A percentile compares a stretch with the other conserved stretches of the same genome.
These are phyloP conservation scores for Seriola quinqueradiata DNA, from an alignment of 2,113 vertebrate species.

Conservation along the genomic window DNA sequence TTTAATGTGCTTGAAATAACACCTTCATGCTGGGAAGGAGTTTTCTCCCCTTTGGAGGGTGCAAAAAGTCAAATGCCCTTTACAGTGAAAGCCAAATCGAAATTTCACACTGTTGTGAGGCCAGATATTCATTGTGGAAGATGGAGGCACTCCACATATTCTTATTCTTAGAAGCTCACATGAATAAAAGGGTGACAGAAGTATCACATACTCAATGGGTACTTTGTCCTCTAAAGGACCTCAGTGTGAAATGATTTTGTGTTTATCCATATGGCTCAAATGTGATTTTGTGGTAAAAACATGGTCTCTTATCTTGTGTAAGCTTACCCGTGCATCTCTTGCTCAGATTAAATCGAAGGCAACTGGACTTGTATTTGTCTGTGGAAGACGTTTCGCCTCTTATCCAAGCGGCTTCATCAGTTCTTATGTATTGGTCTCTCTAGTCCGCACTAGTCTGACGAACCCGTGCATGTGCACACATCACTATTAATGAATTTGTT, in stretches of 20 bases:
- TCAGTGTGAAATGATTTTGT: background rate
- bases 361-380: no score
- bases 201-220: background rate
- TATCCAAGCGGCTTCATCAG: no score
- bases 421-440: no score
- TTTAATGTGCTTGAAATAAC: slow-evolving; percentile 62
- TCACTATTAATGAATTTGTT: background rate
- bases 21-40: slow-evolving; percentile 57
- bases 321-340: background rate
- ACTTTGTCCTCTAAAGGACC: slow-evolving; percentile 5
- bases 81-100: slow-evolving; percentile 34
- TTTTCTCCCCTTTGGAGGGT: slow-evolving; percentile 42
- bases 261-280: background rate
- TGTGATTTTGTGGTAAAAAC: background rate
- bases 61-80: slow-evolving; percentile 65
- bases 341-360: no score
- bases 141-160: background rate
- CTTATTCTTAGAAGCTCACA: background rate
- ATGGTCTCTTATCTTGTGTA: background rate
- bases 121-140: background rate
- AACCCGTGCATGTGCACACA: background rate
- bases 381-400: no score
- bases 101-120: slow-evolving; percentile 33
- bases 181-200: background rate
- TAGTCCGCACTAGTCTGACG: no score